Evolutionary conservation across 2,797 vertebrate species (phyloP).

Genomic region (Galaxias olidus): DNA sequence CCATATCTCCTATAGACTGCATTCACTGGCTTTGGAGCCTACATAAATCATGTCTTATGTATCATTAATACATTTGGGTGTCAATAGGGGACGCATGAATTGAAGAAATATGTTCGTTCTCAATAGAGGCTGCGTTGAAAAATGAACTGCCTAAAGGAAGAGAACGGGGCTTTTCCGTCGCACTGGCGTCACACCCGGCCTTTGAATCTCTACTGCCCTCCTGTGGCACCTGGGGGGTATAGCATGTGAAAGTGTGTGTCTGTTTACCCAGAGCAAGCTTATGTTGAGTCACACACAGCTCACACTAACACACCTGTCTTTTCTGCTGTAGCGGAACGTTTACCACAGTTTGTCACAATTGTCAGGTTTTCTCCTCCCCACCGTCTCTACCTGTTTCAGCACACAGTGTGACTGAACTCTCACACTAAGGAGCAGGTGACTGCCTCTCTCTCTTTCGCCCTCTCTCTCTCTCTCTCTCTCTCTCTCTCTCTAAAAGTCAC

Average conservation of each 20-base stretch:
- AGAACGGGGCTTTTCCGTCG: slow-evolving; percentile 42
- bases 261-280: not conserved
- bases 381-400: too few species aligned
- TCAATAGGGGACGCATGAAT: slow-evolving; percentile 79
- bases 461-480: too few species aligned
- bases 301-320: too few species aligned
- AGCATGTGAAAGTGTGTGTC: slow-evolving; percentile 1
- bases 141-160: slow-evolving; percentile 60
- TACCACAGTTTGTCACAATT: too few species aligned
- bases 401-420: too few species aligned
- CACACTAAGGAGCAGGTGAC: too few species aligned
- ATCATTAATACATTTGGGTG: slow-evolving; percentile 80
- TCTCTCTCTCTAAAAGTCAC: too few species aligned
- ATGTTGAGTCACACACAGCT: slow-evolving; percentile 7
- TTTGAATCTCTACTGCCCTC: slow-evolving; percentile 88
- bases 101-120: slow-evolving; percentile 79
- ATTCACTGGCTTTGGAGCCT: slow-evolving; percentile 68
- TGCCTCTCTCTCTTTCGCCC: too few species aligned
- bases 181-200: slow-evolving; percentile 33
- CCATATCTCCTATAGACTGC: slow-evolving; percentile 72
- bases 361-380: too few species aligned
- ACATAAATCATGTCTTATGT: slow-evolving; percentile 76
- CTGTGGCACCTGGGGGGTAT: slow-evolving; percentile 71
- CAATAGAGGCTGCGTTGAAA: slow-evolving; percentile 70
- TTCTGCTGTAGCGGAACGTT: too few species aligned